These are phyloP conservation scores for Tringa solitaria DNA, from an alignment of 2,113 vertebrate genomes.

Conservation along the genomic window DNA sequence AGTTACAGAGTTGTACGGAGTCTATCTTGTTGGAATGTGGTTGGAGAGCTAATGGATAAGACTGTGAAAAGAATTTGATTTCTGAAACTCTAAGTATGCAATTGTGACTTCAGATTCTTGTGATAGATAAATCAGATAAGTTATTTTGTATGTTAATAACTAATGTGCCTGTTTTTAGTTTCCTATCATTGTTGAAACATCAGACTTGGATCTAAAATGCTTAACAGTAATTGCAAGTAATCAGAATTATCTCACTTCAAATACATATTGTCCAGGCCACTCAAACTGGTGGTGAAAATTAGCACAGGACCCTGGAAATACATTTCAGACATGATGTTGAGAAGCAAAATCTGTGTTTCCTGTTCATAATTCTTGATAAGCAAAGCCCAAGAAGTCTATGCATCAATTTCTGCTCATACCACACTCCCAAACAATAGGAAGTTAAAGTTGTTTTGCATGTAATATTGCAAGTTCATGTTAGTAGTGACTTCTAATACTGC, in stretches of 20 bases:
- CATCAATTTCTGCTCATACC: neutral
- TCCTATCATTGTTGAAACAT: neutral
- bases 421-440: neutral
- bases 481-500: neutral
- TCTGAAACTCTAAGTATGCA: neutral
- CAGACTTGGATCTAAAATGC: neutral
- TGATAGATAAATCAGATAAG: neutral
- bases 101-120: neutral
- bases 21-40: neutral
- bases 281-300: neutral
- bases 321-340: neutral
- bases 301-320: neutral
- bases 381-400: neutral
- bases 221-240: neutral
- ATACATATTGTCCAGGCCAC: neutral
- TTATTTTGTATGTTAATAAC: neutral
- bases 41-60: neutral
- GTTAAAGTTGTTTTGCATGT: neutral
- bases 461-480: neutral
- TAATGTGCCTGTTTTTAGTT: neutral
- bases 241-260: neutral
- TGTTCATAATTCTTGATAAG: neutral
- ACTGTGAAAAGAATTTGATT: neutral
- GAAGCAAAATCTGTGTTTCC: neutral
- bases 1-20: fast-evolving